Percentiles rank a stretch among this genome's conserved stretches.
phyloP scores from a whole-genome alignment of 1,140 invertebrate genomes.

The Dinoponera quadriceps region DNA sequence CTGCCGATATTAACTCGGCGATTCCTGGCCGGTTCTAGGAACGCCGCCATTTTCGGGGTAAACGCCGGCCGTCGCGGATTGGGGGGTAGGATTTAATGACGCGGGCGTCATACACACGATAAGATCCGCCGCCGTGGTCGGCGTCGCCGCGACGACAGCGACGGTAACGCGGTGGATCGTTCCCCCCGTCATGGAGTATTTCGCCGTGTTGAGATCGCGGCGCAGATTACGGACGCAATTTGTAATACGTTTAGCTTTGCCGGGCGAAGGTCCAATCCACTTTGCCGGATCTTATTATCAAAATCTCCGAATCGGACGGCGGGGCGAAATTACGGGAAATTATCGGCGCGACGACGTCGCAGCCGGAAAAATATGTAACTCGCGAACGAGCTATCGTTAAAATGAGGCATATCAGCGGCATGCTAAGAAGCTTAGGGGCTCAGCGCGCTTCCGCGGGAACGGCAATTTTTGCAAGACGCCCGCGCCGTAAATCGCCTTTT shows the following conservation, averaged over 20 bases:
- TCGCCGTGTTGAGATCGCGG: neutral
- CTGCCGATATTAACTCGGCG: slow-evolving; percentile 71
- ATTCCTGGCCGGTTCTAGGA: slow-evolving; percentile 71
- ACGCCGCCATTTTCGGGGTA: slow-evolving; percentile 70
- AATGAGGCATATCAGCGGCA: slow-evolving; percentile 65
- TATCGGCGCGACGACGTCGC: slow-evolving; percentile 25
- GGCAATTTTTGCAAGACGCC: slow-evolving; percentile 74
- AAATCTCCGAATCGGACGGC: slow-evolving; percentile 6
- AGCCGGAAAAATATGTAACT: slow-evolving; percentile 43
- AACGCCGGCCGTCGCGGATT: slow-evolving; percentile 29
- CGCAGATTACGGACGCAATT: slow-evolving; percentile 29
- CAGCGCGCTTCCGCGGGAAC: slow-evolving; percentile 74
- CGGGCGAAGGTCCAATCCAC: slow-evolving; percentile 15
- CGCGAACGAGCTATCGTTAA: slow-evolving; percentile 65
- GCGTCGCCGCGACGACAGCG: slow-evolving; percentile 21
- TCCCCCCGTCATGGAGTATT: neutral
- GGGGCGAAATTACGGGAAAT: slow-evolving; percentile 49
- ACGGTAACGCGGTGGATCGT: slow-evolving; percentile 27
- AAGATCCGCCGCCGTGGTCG: slow-evolving; percentile 37
- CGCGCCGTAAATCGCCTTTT: slow-evolving; percentile 76
- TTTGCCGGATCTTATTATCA: slow-evolving; percentile 15
- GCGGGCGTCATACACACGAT: slow-evolving; percentile 45
- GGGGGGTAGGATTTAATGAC: slow-evolving; percentile 58
- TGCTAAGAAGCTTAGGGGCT: slow-evolving; percentile 80
- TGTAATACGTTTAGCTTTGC: slow-evolving; percentile 47